Percentiles rank a stretch among this genome's conserved stretches.
Conservation (phyloP, 2,113 vertebrate species). For the Nerophis lumbriciformis region DNA sequence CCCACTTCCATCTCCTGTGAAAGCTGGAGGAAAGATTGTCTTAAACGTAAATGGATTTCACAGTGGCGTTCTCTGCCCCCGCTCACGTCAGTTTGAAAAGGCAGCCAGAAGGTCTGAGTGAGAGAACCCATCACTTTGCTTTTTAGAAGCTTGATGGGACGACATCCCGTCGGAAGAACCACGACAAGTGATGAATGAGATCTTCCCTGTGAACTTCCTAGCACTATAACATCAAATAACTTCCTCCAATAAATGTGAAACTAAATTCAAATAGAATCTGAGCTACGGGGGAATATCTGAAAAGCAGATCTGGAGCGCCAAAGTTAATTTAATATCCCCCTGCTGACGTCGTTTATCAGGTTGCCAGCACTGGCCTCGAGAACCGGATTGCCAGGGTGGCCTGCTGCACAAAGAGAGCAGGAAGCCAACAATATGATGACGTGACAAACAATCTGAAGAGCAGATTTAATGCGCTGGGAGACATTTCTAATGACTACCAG, state of each 20-base stretch:
- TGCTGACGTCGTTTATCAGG: slow-evolving; percentile 35
- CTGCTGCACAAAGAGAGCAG: slow-evolving; percentile 32
- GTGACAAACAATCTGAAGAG: slow-evolving; percentile 36
- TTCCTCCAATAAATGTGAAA: slow-evolving; percentile 28
- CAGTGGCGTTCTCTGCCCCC: slow-evolving; percentile 30
- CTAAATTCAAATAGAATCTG: slow-evolving; percentile 47
- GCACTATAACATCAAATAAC: slow-evolving; percentile 24
- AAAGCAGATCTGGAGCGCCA: slow-evolving; percentile 52
- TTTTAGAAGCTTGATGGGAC: slow-evolving; percentile 1
- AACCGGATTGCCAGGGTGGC: slow-evolving; percentile 38
- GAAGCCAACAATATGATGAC: slow-evolving; percentile 39
- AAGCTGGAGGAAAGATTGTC: slow-evolving; percentile 28
- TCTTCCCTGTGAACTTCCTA: slow-evolving; percentile 12
- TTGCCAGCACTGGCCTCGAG: slow-evolving; percentile 41
- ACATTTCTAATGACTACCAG: slow-evolving; percentile 43
- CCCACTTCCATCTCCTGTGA: slow-evolving; percentile 33
- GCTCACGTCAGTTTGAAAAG: slow-evolving; percentile 28
- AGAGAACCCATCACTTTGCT: slow-evolving; percentile 27
- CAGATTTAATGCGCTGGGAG: slow-evolving; percentile 33
- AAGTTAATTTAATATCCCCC: slow-evolving; percentile 47
- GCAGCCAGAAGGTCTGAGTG: slow-evolving; percentile 6
- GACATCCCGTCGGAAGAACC: slow-evolving; percentile 15
- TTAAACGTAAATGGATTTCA: slow-evolving; percentile 24
- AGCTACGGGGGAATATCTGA: slow-evolving; percentile 42
- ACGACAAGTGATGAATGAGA: slow-evolving; percentile 20